A percentile compares a stretch with the other conserved stretches of the same genome.
These are phyloP conservation scores for Nipponia nippon DNA, from an alignment of 2,113 vertebrate species.

Conservation along the genomic window DNA sequence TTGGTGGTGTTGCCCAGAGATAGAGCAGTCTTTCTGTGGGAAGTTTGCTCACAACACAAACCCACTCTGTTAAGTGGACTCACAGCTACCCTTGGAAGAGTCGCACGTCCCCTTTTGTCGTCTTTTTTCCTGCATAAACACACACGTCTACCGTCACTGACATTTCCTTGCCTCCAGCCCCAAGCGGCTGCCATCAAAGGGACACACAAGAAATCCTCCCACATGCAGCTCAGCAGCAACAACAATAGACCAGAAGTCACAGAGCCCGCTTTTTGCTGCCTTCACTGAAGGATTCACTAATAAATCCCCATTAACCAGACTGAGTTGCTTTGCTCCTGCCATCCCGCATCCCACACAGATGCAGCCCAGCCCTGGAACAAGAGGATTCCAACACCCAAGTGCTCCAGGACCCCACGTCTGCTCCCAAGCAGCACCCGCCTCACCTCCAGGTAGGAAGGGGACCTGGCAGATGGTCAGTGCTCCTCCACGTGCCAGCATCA, in stretches of 20 bases:
- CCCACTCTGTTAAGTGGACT: background rate
- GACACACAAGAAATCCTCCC: background rate
- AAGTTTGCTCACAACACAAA: background rate
- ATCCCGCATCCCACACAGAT: background rate
- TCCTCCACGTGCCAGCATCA: background rate
- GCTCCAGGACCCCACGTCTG: background rate
- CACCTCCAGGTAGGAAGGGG: background rate
- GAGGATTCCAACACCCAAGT: background rate
- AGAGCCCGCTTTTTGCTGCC: background rate
- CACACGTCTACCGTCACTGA: background rate
- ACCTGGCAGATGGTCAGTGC: background rate
- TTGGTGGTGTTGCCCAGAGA: constrained; percentile 2
- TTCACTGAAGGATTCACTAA: background rate
- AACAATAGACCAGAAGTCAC: background rate
- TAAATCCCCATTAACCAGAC: background rate
- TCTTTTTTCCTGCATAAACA: background rate
- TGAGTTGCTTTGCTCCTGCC: background rate
- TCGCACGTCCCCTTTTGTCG: background rate
- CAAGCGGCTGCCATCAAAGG: background rate
- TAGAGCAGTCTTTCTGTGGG: background rate
- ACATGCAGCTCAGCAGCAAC: background rate
- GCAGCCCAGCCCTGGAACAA: background rate
- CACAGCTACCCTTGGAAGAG: background rate
- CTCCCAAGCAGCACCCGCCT: background rate
- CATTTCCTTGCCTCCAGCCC: background rate